Conservation (phyloP, 1,140 invertebrate species). For the Aricia agestis region DNA sequence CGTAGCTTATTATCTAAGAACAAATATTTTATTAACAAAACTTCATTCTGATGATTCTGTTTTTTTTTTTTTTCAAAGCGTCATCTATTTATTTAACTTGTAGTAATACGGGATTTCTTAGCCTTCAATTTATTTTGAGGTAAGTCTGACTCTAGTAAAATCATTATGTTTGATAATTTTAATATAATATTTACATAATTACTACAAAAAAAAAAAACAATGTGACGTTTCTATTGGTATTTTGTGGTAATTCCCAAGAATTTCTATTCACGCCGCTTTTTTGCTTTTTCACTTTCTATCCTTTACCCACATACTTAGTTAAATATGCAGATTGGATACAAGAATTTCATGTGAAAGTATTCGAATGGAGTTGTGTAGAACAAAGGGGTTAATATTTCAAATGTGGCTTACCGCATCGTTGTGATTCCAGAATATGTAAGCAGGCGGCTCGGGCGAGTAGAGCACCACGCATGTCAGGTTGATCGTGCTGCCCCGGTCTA, state of each 20-base stretch:
- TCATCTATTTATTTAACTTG: too few species aligned
- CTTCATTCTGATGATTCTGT: too few species aligned
- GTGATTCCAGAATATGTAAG: conserved; percentile 95
- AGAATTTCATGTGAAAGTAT: background rate
- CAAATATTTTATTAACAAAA: background rate
- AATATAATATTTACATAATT: too few species aligned
- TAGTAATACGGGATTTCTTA: too few species aligned
- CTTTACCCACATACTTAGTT: background rate
- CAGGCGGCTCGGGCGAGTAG: conserved; percentile 92
- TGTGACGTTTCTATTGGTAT: too few species aligned
- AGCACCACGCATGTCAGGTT: conserved; percentile 94
- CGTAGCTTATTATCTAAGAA: conserved; percentile 72
- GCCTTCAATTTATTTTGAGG: too few species aligned
- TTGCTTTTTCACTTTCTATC: background rate
- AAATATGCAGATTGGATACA: background rate
- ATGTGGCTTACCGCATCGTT: conserved; percentile 85
- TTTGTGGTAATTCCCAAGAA: too few species aligned
- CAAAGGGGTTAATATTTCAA: conserved; percentile 22
- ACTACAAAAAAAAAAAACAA: too few species aligned
- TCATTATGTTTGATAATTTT: too few species aligned
- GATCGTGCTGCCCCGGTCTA: conserved; percentile 93
- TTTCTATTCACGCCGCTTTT: background rate
- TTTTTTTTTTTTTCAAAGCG: too few species aligned
- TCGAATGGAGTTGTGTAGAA: conserved; percentile 7
- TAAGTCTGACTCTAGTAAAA: too few species aligned